phyloP scores from a whole-genome alignment of 1,140 invertebrate genomes.

The Drosophila elegans region DNA sequence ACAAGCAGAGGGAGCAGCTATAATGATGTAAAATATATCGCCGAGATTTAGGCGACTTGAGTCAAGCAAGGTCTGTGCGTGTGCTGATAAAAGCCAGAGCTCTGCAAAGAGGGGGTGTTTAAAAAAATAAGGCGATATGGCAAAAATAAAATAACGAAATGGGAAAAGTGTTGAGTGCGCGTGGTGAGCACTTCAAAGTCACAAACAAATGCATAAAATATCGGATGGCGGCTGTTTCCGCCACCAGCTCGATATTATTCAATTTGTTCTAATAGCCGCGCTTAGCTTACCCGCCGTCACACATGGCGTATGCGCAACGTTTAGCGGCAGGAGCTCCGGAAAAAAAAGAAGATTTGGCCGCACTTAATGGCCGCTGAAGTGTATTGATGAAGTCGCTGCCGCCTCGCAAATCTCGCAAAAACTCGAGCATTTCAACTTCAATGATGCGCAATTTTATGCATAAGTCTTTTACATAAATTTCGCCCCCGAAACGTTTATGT shows the following conservation, averaged over 20 bases:
- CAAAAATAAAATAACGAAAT: conserved; percentile 29
- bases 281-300: conserved; percentile 57
- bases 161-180: conserved; percentile 60
- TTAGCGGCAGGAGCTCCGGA: conserved; percentile 37
- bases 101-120: not conserved
- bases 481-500: conserved; percentile 62
- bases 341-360: conserved; percentile 23
- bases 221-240: conserved; percentile 15
- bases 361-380: conserved; percentile 56
- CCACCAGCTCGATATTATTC: conserved; percentile 64
- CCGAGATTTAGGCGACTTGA: conserved; percentile 69
- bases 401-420: conserved; percentile 50
- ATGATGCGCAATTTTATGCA: conserved; percentile 82
- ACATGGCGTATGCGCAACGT: conserved; percentile 78
- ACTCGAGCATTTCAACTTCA: conserved; percentile 78
- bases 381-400: conserved; percentile 70
- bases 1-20: conserved; percentile 57
- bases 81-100: conserved; percentile 70
- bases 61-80: conserved; percentile 67
- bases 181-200: conserved; percentile 71
- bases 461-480: conserved; percentile 83
- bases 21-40: conserved; percentile 83
- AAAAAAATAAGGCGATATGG: conserved; percentile 28
- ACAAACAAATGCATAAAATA: conserved; percentile 81
- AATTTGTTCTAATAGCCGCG: conserved; percentile 77